Base-by-base conservation (phyloP, 2,797 vertebrate species). In the Microctenopoma steveboyesi region DNA sequence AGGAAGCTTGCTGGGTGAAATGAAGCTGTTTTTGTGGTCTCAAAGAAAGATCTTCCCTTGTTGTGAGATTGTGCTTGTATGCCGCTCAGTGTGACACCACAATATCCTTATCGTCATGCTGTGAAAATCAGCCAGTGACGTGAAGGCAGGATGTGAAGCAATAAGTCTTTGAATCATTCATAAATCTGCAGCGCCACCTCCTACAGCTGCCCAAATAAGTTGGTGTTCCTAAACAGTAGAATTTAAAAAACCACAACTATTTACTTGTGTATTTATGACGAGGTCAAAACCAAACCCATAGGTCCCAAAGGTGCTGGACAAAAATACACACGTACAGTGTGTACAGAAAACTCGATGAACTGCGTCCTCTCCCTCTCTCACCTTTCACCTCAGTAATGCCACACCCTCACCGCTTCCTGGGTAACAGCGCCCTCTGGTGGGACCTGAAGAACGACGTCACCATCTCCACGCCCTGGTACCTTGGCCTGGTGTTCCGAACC, bases 391-490 rank as follows among this genome's bases (percentile, higher is more conserved):
- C 88, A 99, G 98, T 94, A 71, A 97, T 99, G 96, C 91, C 95
- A 85, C 94, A 98, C 88, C 95, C 97, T 27, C 95, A 98, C 89
- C 95, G 93, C 86, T 98, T 99, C 88, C 95, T 92, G 60, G 98
- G 98, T 72, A 97, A 96, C 64, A 95, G 97, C 14, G 93, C 94
- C 58, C 93, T 99, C 50, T 96, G 94, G 91, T 99, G 98, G 98
- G 96, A 99, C 89, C 95, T 99, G 77, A 98, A 96, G 90, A 95
- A 93, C 3, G 97, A 99, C 0, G 80, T 97, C 78, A 95, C 95
- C 74, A 95, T 99, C 81, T 98, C 96, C 2, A 94, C 95, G 12
- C 98, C 98, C 0, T 99, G 97, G 98, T 98, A 96, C 86, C 91
- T 99, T 73, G 97, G 98, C 11, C 92, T 99, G 83, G 94, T 96